Percentiles rank a stretch among this genome's conserved stretches.
phyloP scores from a whole-genome alignment of 2,888 invertebrate species.

The Atrina japonica region DNA sequence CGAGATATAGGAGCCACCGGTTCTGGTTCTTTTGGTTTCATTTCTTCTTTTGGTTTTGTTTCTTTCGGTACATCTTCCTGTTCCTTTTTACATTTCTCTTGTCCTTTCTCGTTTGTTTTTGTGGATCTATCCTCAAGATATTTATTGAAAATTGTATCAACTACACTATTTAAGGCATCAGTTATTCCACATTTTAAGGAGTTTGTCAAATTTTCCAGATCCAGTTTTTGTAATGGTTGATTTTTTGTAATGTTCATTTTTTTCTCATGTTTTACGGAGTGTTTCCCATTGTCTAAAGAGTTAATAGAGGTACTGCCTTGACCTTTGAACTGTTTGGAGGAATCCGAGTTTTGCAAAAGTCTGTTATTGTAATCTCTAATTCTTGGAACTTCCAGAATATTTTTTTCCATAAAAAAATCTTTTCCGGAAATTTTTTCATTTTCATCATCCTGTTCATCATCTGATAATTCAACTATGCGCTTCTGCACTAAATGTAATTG shows the following conservation, averaged over 20 bases:
- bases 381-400: conserved; percentile 37
- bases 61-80: conserved; percentile 32
- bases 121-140: conserved; percentile 52
- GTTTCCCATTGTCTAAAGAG: not conserved
- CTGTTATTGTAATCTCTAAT: conserved; percentile 51
- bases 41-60: conserved; percentile 40
- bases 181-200: conserved; percentile 92
- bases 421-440: conserved; percentile 22
- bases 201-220: conserved; percentile 94
- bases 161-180: conserved; percentile 64
- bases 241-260: conserved; percentile 10
- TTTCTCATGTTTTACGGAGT: conserved; percentile 5
- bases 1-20: not conserved
- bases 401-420: conserved; percentile 22
- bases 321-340: conserved; percentile 5
- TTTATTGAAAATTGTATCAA: conserved; percentile 66
- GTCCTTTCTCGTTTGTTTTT: conserved; percentile 44
- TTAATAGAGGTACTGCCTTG: not conserved
- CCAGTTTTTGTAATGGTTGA: conserved; percentile 80
- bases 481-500: conserved; percentile 95
- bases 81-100: conserved; percentile 49
- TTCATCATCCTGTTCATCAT: conserved; percentile 43
- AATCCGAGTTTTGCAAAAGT: conserved; percentile 46
- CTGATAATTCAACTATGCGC: conserved; percentile 91
- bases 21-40: conserved; percentile 32